Evolutionary conservation across 1,140 invertebrate genomes (phyloP).

Genomic region (Stenopsyche tienmushanensis): DNA sequence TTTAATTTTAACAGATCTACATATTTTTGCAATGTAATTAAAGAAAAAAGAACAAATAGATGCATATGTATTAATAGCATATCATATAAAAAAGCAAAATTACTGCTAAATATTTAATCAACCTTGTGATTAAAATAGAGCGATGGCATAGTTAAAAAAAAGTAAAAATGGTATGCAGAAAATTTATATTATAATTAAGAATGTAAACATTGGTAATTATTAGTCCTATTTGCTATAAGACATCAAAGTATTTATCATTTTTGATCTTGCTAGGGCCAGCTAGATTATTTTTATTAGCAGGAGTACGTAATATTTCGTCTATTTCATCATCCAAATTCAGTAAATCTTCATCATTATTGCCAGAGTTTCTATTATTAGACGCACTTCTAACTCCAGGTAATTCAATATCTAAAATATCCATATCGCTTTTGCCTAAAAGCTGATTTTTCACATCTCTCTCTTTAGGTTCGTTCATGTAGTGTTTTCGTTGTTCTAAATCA

Average conservation of each 20-base stretch:
- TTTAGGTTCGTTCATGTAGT: slow-evolving; percentile 10
- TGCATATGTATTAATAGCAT: too few relatives aligned
- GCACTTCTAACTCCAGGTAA: slow-evolving; percentile 27
- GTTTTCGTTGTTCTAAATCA: slow-evolving; percentile 33
- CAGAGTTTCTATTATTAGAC: neutral
- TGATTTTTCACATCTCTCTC: neutral
- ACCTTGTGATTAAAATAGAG: too few relatives aligned
- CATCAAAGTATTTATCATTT: slow-evolving; percentile 31
- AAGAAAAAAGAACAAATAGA: too few relatives aligned
- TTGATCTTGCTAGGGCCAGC: neutral
- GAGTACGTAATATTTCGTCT: slow-evolving; percentile 8
- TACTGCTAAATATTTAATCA: too few relatives aligned
- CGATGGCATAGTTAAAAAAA: too few relatives aligned
- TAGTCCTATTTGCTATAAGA: slow-evolving; percentile 30
- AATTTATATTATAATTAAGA: too few relatives aligned
- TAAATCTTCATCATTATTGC: slow-evolving; percentile 31
- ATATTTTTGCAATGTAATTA: too few relatives aligned
- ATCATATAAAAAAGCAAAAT: too few relatives aligned
- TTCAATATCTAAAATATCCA: slow-evolving; percentile 36
- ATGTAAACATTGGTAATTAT: too few relatives aligned
- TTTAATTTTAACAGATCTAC: too few relatives aligned
- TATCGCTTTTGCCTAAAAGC: slow-evolving; percentile 32
- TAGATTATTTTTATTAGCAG: neutral
- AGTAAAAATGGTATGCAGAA: too few relatives aligned
- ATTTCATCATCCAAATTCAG: slow-evolving; percentile 25